A percentile compares a stretch with the other conserved stretches of the same genome.
Evolutionary conservation across 2,888 invertebrate species (phyloP).

Genomic region (Ypsolopha scabrella): DNA sequence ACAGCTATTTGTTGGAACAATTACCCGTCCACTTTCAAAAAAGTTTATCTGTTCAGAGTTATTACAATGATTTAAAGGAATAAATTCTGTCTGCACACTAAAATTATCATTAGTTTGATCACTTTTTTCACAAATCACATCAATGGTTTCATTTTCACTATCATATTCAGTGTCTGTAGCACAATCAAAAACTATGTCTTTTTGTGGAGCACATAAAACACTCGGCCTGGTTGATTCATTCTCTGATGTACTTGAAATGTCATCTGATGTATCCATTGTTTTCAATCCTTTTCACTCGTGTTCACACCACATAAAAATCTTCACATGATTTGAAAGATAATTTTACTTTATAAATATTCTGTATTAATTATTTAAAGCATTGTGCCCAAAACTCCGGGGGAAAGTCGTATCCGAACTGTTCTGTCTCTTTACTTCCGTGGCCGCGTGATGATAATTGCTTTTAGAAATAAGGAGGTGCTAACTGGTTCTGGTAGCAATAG

Average conservation of each 20-base stretch:
- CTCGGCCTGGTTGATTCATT: constrained; percentile 23
- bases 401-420: not conserved
- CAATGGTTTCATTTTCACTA: constrained; percentile 62
- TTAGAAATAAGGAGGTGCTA: constrained; percentile 62
- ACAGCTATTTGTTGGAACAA: constrained; percentile 25
- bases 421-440: constrained; percentile 4
- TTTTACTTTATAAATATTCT: not conserved
- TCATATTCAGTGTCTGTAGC: constrained; percentile 48
- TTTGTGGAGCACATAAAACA: constrained; percentile 19
- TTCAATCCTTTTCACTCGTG: not conserved
- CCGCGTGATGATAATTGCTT: constrained; percentile 56
- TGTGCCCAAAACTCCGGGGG: not conserved
- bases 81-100: constrained; percentile 26
- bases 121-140: constrained; percentile 59
- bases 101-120: constrained; percentile 23
- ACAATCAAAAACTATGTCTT: constrained; percentile 30
- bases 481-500: constrained; percentile 41
- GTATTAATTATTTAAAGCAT: not conserved
- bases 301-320: not conserved
- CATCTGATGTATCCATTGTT: constrained; percentile 40
- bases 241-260: constrained; percentile 61
- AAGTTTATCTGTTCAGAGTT: too few relatives aligned
- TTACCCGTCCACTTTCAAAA: constrained; percentile 9
- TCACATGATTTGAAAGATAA: not conserved
- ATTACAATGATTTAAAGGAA: constrained; percentile 22